Percentiles rank a stretch among this genome's conserved stretches.
Evolutionary conservation across 2,113 vertebrate species (phyloP).

Genomic region (Aleadryas rufinucha): DNA sequence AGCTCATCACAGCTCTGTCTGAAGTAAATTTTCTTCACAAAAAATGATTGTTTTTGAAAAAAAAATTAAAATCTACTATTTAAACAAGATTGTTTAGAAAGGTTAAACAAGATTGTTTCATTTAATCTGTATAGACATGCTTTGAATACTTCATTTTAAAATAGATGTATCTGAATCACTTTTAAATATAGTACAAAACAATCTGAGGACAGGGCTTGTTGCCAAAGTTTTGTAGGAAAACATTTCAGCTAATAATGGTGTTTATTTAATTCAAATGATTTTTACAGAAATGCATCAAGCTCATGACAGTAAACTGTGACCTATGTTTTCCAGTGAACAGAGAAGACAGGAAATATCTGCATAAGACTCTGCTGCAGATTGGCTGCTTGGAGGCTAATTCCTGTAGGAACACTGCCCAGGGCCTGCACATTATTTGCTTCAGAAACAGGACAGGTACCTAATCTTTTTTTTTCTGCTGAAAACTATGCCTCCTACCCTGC

Average conservation of each 20-base stretch:
- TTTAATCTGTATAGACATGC: background rate
- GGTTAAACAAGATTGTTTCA: background rate
- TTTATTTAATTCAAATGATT: background rate
- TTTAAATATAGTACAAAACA: background rate
- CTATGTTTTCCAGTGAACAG: background rate
- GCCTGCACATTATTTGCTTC: background rate
- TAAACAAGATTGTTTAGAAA: background rate
- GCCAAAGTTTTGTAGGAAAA: background rate
- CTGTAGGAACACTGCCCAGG: background rate
- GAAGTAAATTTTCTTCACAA: background rate
- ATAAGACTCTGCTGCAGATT: background rate
- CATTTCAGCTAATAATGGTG: background rate
- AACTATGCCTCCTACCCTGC: background rate
- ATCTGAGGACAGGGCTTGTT: background rate
- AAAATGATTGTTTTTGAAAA: rapidly evolving
- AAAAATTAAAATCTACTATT: background rate
- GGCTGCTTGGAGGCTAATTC: background rate
- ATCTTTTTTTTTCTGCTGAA: background rate
- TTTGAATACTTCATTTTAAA: background rate
- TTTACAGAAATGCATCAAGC: background rate
- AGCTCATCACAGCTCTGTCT: background rate
- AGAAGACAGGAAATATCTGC: background rate
- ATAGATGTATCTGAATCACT: background rate
- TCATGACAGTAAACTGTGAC: background rate
- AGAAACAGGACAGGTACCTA: background rate